Evolutionary conservation across 2,113 vertebrate species (phyloP), one percentile per base, ranked within the genome.

Genomic region (Psilopsiagon aurifrons): DNA sequence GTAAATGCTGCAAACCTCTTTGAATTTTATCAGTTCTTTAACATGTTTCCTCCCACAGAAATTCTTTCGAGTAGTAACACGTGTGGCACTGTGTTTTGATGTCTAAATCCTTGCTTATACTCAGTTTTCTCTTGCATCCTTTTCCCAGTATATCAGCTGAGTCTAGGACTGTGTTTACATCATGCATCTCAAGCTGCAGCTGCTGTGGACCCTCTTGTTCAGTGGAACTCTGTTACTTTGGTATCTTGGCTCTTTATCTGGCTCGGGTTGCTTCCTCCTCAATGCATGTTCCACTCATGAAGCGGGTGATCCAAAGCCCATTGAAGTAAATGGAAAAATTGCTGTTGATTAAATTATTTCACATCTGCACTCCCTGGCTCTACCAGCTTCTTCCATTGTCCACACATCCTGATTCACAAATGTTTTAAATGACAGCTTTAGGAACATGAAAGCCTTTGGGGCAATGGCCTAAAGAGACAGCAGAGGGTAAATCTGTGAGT

Each of bases 301-400:
- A 71, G 88, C 83, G 88, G 51, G 93, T 95, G 95, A 96, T 97
- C 95, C 95, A 97, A 96, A 96, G 76, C 95, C 92, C 94, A 96
- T 95, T 96, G 96, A 96, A 96, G 95, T 96, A 96, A 97, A 96
- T 96, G 95, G 93, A 96, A 96, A 96, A 95, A 96, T 92, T 94
- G 92, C 92, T 63, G 83, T 94, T 96, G 95, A 97, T 96, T 96
- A 94, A 96, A 96, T 96, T 97, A 96, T 96, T 95, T 96, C 95
- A 97, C 94, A 95, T 96, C 93, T 96, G 94, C 92, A 96, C 93
- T 96, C 90, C 82, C 88, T 95, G 92, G 95, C 95, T 96, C 95
- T 88, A 96, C 93, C 88, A 96, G 95, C 96, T 94, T 97, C 95
- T 97, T 93, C 90, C 92, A 93, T 95, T 96, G 95, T 96, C 94